Evolutionary conservation across 2,797 vertebrate species (phyloP), one percentile per base, ranked within the genome.

Genomic region (Clarias platycephalus): DNA sequence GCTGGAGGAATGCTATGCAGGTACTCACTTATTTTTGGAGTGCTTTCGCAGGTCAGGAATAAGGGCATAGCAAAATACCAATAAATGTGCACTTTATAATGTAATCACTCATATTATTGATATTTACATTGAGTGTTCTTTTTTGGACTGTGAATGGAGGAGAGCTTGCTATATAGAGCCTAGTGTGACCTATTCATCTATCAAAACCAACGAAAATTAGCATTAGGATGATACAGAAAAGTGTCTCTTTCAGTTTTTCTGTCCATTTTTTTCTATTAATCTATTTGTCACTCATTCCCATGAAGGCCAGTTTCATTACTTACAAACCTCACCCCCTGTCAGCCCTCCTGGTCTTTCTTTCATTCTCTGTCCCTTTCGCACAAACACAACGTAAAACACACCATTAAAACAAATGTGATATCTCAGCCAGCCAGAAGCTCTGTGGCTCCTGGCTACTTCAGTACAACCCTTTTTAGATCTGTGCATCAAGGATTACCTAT

Each of bases 401-500:
- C 34, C 20, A 81, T 82, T 84, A 84, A 85, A 83, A 81, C 71
- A 75, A 57, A 66, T 58, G 74, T 80, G 76, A 85, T 37, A 44
- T 83, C 58, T 83, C 40, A 55, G 72, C 57, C 20, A 79, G 78
- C n/a, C 58, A 63, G 58, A 64, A 74, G 70, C 62, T 34, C 74
- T 13, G 28, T 68, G 68, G 18, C 49, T 81, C 77, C 83, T 79
- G 74, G 83, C 64, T 58, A 62, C 68, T 57, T 85, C 80, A 88
- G 84, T 82, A 87, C 72, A 53, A 49, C 15, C 72, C 68, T 63
- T 37, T 74, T 86, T 53, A 80, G 58, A 85, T 88, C 82, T 55
- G 57, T 37, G 24, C 81, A 60, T 64, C 24, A 55, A 37, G 64
- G 57, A 72, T 74, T 74, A 34, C 55, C 66, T 85, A 86, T 90